phyloP scores from a whole-genome alignment of 2,888 invertebrate genomes.

The Linnaemya tessellans region DNA sequence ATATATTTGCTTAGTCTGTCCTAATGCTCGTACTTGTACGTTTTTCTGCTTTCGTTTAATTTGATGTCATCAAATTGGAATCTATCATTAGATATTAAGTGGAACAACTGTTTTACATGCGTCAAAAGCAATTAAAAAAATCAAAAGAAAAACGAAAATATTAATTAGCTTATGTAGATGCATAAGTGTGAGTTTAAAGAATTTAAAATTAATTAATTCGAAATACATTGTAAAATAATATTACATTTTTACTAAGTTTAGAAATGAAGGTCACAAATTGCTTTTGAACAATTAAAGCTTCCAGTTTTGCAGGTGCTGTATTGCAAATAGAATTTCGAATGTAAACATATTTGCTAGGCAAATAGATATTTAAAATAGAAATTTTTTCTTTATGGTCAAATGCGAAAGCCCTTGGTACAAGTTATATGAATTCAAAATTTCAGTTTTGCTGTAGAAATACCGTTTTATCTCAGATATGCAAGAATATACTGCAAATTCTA shows the following conservation, averaged over 20 bases:
- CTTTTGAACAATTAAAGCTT: not conserved
- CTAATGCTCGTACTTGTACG: not conserved
- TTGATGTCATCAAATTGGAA: conserved; percentile 46
- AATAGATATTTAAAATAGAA: too few species aligned
- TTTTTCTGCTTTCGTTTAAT: conserved; percentile 4
- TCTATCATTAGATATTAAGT: conserved; percentile 34
- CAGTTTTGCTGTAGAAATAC: too few species aligned
- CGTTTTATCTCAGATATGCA: too few species aligned
- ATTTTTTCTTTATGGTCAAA: too few species aligned
- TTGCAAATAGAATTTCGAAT: too few species aligned
- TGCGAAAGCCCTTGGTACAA: too few species aligned
- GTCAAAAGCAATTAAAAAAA: conserved; percentile 5
- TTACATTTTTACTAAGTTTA: not conserved
- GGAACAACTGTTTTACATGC: conserved; percentile 31
- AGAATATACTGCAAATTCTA: too few species aligned
- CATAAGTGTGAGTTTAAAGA: conserved; percentile 3
- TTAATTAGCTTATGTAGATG: conserved; percentile 23
- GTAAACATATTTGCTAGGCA: too few species aligned
- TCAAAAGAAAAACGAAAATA: not conserved
- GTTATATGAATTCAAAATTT: too few species aligned
- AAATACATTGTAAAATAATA: not conserved
- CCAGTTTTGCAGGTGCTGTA: too few species aligned
- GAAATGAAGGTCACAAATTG: not conserved
- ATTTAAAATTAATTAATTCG: conserved; percentile 25
- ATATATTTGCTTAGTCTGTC: conserved; percentile 36